Evolutionary conservation across 2,888 invertebrate species (phyloP), one percentile per base, ranked within the genome.

Genomic region (Cosmia pyralina): DNA sequence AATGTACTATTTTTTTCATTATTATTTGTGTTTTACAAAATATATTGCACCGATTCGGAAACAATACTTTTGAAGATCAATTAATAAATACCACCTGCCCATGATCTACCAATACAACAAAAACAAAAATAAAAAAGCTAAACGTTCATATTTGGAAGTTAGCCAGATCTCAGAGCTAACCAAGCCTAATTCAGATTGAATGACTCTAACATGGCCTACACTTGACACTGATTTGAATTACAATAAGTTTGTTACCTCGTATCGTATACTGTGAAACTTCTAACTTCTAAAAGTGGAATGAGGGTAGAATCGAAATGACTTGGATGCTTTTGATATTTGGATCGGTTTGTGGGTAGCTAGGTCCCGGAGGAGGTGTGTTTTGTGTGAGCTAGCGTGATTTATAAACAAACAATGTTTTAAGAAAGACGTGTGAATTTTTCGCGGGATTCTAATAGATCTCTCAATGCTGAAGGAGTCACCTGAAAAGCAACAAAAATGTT

Each of bases 201-300:
- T 85, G 87, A 87, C 87, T 84, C 86, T 85, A 87, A 89, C 85
- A 79, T 84, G 87, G 68, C 72, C 80, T 57, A 74, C 79, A 81
- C 78, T 72, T 77, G 86, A 85, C 84, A 85, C 75, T 79, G 83
- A 88, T 90, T 90, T 87, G 87, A 87, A 89, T 88, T 62, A 87
- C 84, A 88, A 87, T 83, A 84, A 81, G 57, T 80, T 80, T 70
- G 68, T 74, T 78, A 70, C 48, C 59, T 53, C 48, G 60, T 68
- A 69, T 53, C 48, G 60, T 68, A 69, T 19, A 48, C 55, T 66
- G 19, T 52, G 28, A 55, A 76, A 82, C 52, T 84, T 76, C 34
- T 44, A 28, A 44, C 44, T 46, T 48, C 19, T 48, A 17, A 68
- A 67, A 44, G 34, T 19, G 19, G 19, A 63, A 52, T 79, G 52